Evolutionary conservation across 1,140 invertebrate species (phyloP).

Genomic region (Heliconius hermathena): DNA sequence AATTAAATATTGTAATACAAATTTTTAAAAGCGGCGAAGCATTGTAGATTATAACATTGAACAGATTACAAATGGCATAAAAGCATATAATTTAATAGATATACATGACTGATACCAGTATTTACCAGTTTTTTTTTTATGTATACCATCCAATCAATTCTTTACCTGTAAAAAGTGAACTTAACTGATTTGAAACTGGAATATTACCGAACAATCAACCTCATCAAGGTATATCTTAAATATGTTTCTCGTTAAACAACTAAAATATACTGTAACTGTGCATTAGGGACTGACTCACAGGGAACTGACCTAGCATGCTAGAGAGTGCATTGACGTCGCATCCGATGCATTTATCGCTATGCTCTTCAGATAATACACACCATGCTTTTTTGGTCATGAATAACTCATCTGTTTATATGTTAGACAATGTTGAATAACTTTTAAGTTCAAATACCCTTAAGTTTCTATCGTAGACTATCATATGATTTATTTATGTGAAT

Average conservation of each 20-base stretch:
- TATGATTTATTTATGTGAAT: constrained; percentile 31
- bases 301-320: constrained; percentile 80
- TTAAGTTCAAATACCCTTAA: constrained; percentile 48
- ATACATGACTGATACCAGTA: too few species aligned
- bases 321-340: constrained; percentile 77
- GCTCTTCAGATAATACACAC: constrained; percentile 75
- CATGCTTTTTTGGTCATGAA: constrained; percentile 69
- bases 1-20: background rate
- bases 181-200: background rate
- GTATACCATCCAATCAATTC: too few species aligned
- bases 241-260: background rate
- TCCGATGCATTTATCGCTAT: constrained; percentile 72
- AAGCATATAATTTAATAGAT: background rate
- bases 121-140: too few species aligned
- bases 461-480: constrained; percentile 22
- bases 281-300: constrained; percentile 75
- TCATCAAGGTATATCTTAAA: constrained; percentile 5
- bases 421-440: constrained; percentile 56
- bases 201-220: background rate
- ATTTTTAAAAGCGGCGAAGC: background rate
- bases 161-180: background rate
- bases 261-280: constrained; percentile 69
- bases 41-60: background rate
- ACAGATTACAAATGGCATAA: background rate
- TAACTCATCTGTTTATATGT: constrained; percentile 71